Evolutionary conservation across 2,113 vertebrate species (phyloP).

Genomic region (Pollimyrus isidori): DNA sequence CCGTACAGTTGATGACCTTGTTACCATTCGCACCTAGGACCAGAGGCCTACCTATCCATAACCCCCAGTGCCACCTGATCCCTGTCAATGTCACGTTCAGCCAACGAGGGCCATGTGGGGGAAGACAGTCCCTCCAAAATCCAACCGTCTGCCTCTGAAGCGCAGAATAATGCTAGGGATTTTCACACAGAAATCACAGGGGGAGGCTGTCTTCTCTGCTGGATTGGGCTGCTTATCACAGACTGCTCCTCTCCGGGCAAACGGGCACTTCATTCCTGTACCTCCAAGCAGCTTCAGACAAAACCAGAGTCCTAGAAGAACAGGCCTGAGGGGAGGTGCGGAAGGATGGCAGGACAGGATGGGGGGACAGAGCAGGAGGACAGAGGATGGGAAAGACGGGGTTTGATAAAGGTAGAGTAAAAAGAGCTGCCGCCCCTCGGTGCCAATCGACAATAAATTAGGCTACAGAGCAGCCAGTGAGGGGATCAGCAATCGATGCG

Average conservation of each 20-base stretch:
- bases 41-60: neutral
- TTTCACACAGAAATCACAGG: neutral
- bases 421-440: neutral
- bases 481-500: neutral
- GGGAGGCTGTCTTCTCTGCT: neutral
- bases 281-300: neutral
- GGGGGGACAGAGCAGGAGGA: neutral
- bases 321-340: neutral
- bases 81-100: neutral
- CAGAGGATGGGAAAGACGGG: neutral
- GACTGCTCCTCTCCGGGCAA: neutral
- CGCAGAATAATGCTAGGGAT: neutral
- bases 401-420: neutral
- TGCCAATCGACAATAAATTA: neutral
- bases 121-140: neutral
- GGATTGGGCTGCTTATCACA: neutral
- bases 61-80: neutral
- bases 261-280: neutral
- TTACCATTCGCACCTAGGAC: slow-evolving; percentile 29
- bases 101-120: neutral
- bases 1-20: neutral
- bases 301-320: neutral
- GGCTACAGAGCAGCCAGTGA: neutral
- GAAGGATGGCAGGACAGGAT: neutral
- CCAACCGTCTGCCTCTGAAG: neutral